phyloP scores from a whole-genome alignment of 2,113 vertebrate genomes.

The Hypocryptadius cinnamomeus region DNA sequence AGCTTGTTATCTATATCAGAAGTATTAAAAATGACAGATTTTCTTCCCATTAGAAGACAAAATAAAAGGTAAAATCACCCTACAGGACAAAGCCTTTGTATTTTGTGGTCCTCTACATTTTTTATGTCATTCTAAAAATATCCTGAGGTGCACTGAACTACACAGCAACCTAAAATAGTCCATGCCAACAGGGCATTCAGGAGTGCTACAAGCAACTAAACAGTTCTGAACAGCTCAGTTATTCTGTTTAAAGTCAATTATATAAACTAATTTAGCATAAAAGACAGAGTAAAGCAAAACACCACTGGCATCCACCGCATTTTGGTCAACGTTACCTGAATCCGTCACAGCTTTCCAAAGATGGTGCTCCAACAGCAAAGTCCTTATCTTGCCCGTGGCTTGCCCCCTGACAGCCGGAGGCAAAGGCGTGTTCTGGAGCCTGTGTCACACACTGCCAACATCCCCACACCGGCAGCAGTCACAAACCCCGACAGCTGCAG shows the following conservation, averaged over 20 bases:
- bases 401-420: not conserved
- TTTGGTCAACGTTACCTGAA: constrained; percentile 19
- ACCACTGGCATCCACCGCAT: not conserved
- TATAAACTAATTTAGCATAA: not conserved
- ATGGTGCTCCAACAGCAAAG: not conserved
- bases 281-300: not conserved
- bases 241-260: not conserved
- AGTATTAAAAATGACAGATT: not conserved
- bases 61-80: not conserved
- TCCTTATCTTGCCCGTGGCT: not conserved
- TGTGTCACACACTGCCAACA: not conserved
- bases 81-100: not conserved
- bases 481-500: constrained; percentile 60
- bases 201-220: not conserved
- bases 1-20: not conserved
- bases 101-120: not conserved
- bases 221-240: not conserved
- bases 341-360: not conserved
- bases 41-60: not conserved
- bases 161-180: not conserved
- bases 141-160: not conserved
- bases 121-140: not conserved
- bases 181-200: not conserved
- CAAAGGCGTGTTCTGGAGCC: not conserved
- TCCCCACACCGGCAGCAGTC: not conserved